Base-by-base conservation (phyloP, 1,140 invertebrate genomes). In the Drosophila sulfurigaster region DNA sequence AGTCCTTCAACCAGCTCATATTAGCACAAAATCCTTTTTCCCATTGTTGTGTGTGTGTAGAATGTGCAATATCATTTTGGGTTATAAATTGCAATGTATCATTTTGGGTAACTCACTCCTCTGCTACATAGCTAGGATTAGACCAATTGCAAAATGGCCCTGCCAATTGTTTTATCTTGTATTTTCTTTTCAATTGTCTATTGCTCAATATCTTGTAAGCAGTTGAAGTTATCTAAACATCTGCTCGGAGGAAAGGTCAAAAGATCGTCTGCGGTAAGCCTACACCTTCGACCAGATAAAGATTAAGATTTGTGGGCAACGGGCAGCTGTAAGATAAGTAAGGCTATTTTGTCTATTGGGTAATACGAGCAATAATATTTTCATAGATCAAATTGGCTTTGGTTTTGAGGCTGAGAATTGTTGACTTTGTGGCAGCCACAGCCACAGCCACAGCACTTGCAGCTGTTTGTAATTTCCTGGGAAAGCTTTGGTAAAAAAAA, bases 381-480 rank as follows among this genome's bases (percentile, higher is more conserved):
- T 78, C 60, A 71, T 82, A 83, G 80, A 59, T 52, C 60, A 76
- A 83, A 83, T 67, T 67, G 69, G 67, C 76, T 79, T 60, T 52
- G 35, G 54, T 54, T 63, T 74, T 43, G 35, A 38, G 35, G 35
- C 41, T 7, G 41, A 11, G 35, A 79, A 78, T 28, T 73, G 75
- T 54, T 59, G 65, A 82, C 80, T 82, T 78, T 59, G 46, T 16
- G 25, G 51, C 51, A 54, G 52, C 52, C 30, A 41, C 16, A n/a
- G n/a, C 25, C 59, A 41, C 51, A 58, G 52, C 13, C 30, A 56
- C 65, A 71, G 32, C 81, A 82, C 81, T 85, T 83, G 81, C 81
- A 80, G 81, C 81, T 83, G 81, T 62, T 68, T 70, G 48, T 81
- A 85, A 86, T 88, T 89, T 89, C 85, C 85, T 88, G 85, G 85